Evolutionary conservation across 1,140 invertebrate genomes (phyloP).

Genomic region (Temnothorax curvispinosus): DNA sequence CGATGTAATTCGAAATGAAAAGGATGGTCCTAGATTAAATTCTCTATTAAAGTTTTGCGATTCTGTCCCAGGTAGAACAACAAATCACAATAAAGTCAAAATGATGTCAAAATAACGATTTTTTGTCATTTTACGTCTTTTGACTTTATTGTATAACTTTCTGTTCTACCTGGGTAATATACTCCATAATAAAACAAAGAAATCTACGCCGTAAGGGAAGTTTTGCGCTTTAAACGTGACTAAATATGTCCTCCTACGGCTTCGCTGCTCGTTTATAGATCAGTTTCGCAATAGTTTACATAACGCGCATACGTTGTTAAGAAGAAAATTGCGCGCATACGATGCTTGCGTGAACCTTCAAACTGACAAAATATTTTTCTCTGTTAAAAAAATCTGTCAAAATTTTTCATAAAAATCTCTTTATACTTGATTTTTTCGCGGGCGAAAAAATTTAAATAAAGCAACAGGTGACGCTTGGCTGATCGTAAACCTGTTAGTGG

Average conservation of each 20-base stretch:
- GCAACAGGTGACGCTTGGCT: neutral
- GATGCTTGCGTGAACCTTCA: neutral
- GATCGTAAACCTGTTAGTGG: neutral
- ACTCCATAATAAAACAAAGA: neutral
- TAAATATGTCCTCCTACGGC: constrained; percentile 15
- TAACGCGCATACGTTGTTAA: neutral
- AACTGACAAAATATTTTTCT: neutral
- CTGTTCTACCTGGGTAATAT: no score
- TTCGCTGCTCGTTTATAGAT: constrained; percentile 7
- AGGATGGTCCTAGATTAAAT: neutral
- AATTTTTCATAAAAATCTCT: neutral
- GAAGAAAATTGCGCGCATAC: neutral
- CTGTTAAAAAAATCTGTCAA: neutral
- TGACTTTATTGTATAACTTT: no score
- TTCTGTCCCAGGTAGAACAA: neutral
- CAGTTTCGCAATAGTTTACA: constrained; percentile 22
- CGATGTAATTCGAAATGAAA: neutral
- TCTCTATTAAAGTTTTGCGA: neutral
- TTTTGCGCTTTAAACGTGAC: neutral
- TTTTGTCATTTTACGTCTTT: no score
- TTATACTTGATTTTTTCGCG: no score
- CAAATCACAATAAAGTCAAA: no score
- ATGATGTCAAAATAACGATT: no score
- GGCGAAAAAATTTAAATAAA: neutral
- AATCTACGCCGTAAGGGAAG: neutral